Evolutionary conservation across 2,888 invertebrate species (phyloP).

Genomic region (Drosophila multiciliata): DNA sequence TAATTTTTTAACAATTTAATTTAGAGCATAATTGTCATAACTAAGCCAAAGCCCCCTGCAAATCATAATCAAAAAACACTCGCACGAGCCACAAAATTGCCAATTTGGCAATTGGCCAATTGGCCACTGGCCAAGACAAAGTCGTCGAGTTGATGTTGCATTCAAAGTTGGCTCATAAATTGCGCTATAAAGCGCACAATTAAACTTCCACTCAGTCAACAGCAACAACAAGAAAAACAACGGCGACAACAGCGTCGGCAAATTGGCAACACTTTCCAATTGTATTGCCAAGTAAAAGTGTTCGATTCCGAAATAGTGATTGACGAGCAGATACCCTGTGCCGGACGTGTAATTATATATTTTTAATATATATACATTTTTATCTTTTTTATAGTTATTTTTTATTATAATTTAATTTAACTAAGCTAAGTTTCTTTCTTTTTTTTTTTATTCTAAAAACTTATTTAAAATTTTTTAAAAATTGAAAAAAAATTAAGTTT

Average conservation of each 20-base stretch:
- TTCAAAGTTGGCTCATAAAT: slow-evolving; percentile 57
- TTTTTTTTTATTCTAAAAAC: too few relatives aligned
- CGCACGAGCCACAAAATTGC: slow-evolving; percentile 55
- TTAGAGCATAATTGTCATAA: slow-evolving; percentile 72
- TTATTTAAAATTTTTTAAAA: too few relatives aligned
- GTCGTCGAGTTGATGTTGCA: not conserved
- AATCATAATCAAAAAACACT: slow-evolving; percentile 70
- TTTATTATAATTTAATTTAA: too few relatives aligned
- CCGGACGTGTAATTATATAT: too few relatives aligned
- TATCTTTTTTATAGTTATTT: too few relatives aligned
- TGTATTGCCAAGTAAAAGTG: slow-evolving; percentile 63
- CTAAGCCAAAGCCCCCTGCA: slow-evolving; percentile 44
- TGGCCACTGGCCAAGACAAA: slow-evolving; percentile 9
- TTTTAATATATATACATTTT: too few relatives aligned
- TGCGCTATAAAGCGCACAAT: slow-evolving; percentile 80
- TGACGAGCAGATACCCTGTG: slow-evolving; percentile 20
- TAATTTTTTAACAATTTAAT: slow-evolving; percentile 77
- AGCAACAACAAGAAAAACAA: slow-evolving; percentile 19
- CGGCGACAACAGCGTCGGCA: slow-evolving; percentile 60
- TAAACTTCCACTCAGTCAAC: slow-evolving; percentile 67
- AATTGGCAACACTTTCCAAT: slow-evolving; percentile 80
- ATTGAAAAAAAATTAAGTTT: too few relatives aligned
- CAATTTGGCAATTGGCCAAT: slow-evolving; percentile 52
- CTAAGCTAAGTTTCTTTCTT: too few relatives aligned
- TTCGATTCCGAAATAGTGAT: not conserved